Conservation (phyloP, 2,113 vertebrate genomes). For the Petaurus breviceps region DNA sequence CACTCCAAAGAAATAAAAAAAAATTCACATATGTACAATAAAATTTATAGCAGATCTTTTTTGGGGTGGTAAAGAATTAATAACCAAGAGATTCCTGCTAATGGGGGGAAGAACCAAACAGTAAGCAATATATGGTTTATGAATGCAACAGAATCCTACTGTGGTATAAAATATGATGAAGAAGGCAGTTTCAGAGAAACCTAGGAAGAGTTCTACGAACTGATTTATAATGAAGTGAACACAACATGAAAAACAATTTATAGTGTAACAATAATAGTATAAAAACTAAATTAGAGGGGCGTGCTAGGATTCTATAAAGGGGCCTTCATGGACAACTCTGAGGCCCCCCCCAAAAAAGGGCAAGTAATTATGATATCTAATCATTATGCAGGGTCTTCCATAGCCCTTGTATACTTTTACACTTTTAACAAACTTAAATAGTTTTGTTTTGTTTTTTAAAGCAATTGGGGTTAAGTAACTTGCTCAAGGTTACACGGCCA, state of each 20-base stretch:
- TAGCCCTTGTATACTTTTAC: neutral
- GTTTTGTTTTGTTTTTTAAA: too few relatives aligned
- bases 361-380: neutral
- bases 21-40: neutral
- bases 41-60: neutral
- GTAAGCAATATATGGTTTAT: neutral
- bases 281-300: neutral
- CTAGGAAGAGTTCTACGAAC: neutral
- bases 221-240: neutral
- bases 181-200: neutral
- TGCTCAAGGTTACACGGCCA: too few relatives aligned
- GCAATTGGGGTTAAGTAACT: too few relatives aligned
- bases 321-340: neutral
- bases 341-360: neutral
- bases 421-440: neutral
- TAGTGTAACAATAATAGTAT: neutral
- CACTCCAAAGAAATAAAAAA: neutral
- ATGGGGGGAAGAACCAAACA: neutral
- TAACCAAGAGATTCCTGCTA: neutral
- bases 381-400: neutral
- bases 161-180: neutral
- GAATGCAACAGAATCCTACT: neutral
- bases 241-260: neutral
- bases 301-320: neutral
- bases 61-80: neutral